phyloP scores from a whole-genome alignment of 2,888 invertebrate species.

The Callinectes sapidus region DNA sequence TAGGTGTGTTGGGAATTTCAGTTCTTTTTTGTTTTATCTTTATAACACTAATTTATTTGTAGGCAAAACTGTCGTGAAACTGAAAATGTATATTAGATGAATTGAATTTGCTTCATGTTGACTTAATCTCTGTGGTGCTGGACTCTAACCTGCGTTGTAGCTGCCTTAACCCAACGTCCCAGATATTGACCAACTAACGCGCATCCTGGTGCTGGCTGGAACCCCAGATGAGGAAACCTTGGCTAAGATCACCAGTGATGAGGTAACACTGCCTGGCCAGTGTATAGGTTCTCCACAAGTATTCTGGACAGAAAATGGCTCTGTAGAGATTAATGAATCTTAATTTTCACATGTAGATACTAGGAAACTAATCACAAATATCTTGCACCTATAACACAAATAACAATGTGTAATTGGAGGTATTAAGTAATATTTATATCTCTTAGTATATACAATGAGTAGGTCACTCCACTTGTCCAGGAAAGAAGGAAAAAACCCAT shows the following conservation, averaged over 20 bases:
- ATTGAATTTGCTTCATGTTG: slow-evolving; percentile 43
- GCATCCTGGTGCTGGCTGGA: slow-evolving; percentile 91
- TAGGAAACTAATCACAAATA: slow-evolving; percentile 22
- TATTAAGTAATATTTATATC: not conserved
- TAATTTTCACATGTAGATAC: not conserved
- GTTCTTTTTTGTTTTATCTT: not conserved
- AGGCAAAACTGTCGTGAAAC: not conserved
- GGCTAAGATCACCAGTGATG: slow-evolving; percentile 90
- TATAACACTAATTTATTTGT: slow-evolving; percentile 17
- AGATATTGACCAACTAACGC: slow-evolving; percentile 94
- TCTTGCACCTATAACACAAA: not conserved
- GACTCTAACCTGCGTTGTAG: slow-evolving; percentile 60
- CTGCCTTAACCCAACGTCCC: slow-evolving; percentile 74
- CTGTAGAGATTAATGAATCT: not conserved
- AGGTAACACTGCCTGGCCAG: slow-evolving; percentile 80
- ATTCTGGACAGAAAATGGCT: not conserved
- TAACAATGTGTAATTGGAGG: not conserved
- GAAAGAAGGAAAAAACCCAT: not conserved
- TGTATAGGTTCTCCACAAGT: not conserved
- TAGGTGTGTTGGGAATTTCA: not conserved
- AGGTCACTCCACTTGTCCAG: not conserved
- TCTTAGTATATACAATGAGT: not conserved
- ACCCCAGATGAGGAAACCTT: slow-evolving; percentile 89
- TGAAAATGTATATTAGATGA: slow-evolving; percentile 9
- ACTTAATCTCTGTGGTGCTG: slow-evolving; percentile 52